These are phyloP conservation scores for Caerostris extrusa DNA, from an alignment of 1,140 invertebrate genomes.

Conservation along the genomic window DNA sequence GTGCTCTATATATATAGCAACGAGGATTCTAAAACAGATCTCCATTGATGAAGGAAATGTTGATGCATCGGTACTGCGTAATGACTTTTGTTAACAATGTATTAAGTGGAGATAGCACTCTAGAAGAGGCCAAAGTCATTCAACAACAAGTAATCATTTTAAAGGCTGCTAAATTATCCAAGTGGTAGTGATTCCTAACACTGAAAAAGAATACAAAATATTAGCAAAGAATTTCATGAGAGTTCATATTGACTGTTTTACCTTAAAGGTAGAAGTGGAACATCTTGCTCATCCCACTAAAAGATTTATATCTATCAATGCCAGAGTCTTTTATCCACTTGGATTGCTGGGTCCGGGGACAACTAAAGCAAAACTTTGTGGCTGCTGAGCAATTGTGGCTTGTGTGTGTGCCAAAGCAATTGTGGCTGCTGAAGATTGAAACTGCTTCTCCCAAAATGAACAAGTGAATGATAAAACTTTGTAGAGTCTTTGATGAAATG, in stretches of 20 bases:
- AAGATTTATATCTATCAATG: too few species aligned
- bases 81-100: conserved; percentile 8
- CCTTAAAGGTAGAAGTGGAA: too few species aligned
- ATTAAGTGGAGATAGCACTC: background rate
- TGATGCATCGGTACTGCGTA: background rate
- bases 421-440: conserved; percentile 3
- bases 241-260: background rate
- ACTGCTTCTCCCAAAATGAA: background rate
- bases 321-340: conserved; percentile 24
- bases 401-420: background rate
- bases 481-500: background rate
- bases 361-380: background rate
- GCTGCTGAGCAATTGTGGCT: too few species aligned
- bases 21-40: background rate
- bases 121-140: background rate
- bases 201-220: background rate
- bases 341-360: background rate
- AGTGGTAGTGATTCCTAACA: background rate
- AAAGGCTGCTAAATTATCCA: background rate
- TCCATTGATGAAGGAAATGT: background rate
- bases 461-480: too few species aligned
- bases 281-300: too few species aligned
- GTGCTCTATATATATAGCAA: background rate
- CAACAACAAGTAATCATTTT: background rate
- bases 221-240: too few species aligned